Evolutionary conservation across 1,140 invertebrate genomes (phyloP), one percentile per base, ranked within the genome.

Genomic region (Hesperophylax magnus): DNA sequence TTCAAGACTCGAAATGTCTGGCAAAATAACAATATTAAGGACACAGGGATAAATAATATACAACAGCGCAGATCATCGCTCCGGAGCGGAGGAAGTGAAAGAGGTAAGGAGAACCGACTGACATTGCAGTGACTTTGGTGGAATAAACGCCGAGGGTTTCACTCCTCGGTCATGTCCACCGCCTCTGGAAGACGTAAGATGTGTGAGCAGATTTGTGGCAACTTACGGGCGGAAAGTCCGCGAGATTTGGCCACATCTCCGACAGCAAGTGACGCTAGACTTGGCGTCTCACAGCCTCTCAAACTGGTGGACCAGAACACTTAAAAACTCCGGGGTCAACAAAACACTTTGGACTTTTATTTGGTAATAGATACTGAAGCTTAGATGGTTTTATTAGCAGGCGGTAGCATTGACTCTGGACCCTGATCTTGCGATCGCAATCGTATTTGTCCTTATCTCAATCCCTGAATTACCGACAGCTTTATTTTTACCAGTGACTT

Each of bases 61-160:
- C 14, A 39, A 34, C 15, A 15, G 4, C 22, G 14, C 31, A 27
- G 22, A 67, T 67, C 63, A 31, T 67, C 63, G 63, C 63, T 6
- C 63, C 7, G 47, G 67, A 20, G 39, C 39, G 39, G 39, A 14
- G 39, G 39, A 47, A 47, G 39, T 9, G 7, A 39, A 8, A 11
- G 39, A 14, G 11, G 39, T 47, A 14, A 47, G 11, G 39, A 47
- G 39, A 14, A 1, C 39, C 11, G 47, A 53, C 34, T 72, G 69
- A 72, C 69, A 72, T 72, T 72, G 69, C 34, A 11, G 69, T 53
- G 69, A 72, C 69, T 52, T 72, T 72, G 39, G n/a, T 14, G 18
- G 34, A 18, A 65, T 47, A 14, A 47, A 47, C 39, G 11, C 6
- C 39, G 39, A 47, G 39, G 39, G 11, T 47, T 11, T 47, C 39